These are phyloP conservation scores for Nothobranchius kuhntae DNA, from an alignment of 2,113 vertebrate species.

Conservation along the genomic window DNA sequence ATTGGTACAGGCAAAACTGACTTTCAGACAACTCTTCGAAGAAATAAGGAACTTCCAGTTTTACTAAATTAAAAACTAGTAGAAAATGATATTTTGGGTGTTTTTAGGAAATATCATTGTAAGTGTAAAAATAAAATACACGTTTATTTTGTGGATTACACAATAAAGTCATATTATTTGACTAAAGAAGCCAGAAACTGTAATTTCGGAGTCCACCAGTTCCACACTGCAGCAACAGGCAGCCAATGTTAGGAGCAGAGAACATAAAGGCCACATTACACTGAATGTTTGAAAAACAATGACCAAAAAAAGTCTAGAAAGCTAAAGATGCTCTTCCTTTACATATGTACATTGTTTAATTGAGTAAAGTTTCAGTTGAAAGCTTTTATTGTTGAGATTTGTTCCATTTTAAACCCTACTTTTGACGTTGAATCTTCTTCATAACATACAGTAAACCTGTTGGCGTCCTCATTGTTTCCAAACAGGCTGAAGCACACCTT, in stretches of 20 bases:
- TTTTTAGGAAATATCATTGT: too few relatives aligned
- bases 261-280: background rate
- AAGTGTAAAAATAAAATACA: background rate
- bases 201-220: background rate
- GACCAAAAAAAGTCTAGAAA: too few relatives aligned
- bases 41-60: too few relatives aligned
- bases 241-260: background rate
- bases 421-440: background rate
- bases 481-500: slow-evolving; percentile 36
- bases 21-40: too few relatives aligned
- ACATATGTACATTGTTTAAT: too few relatives aligned
- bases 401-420: background rate
- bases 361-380: too few relatives aligned
- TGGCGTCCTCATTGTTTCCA: slow-evolving; percentile 18
- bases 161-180: background rate
- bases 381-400: background rate
- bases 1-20: too few relatives aligned
- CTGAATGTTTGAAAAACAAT: background rate
- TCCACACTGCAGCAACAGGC: slow-evolving; percentile 8
- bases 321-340: too few relatives aligned
- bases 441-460: slow-evolving; percentile 7
- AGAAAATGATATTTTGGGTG: too few relatives aligned
- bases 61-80: too few relatives aligned
- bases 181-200: background rate
- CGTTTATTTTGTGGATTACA: background rate